Base-by-base conservation (phyloP, 2,888 invertebrate genomes). In the Corbicula japonica region DNA sequence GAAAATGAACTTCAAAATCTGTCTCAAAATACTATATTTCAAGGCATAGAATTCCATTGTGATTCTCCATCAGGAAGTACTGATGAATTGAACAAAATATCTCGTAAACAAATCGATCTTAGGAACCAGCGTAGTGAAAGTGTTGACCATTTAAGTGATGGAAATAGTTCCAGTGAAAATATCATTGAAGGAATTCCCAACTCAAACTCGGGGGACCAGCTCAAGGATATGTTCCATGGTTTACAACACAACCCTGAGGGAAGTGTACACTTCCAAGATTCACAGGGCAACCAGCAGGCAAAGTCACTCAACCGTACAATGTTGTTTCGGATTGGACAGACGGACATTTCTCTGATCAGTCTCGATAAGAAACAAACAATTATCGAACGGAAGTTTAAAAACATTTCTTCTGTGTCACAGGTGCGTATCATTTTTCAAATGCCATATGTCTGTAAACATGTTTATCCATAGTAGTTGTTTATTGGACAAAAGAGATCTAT, bases 281-380 rank as follows among this genome's bases (percentile, higher is more conserved):
- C 52, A 21, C 76, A 80, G 75, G 80, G 78, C 50, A 70, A 73
- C 30, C 85, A 76, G n/a, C n/a, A n/a, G 62, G 44, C 30, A 28
- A 80, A 48, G 58, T 66, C 78, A 35, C 68, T 81, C 12, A 89
- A 98, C 94, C 95, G 98, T 56, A 98, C 98, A 0, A 98, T 99
- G 98, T 95, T 99, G 46, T 96, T 98, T 58, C 94, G 97, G 95
- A 97, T 99, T 8, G 98, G 97, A 6, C 95, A 97, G 56, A 95
- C 96, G 30, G 98, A 98, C 92, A 94, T 99, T 15, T 95, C 97
- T 56, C 95, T 99, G 5, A 98, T 99, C 84, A 98, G 98, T 89
- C 97, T 98, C 0, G 98, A 98, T 92, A 95, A 97, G 74, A 99
- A 99, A 91, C 96, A 97, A 89, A 96, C 97, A 15, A 94, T 98